Conservation (phyloP, 2,113 vertebrate genomes). For the Stegastes partitus region DNA sequence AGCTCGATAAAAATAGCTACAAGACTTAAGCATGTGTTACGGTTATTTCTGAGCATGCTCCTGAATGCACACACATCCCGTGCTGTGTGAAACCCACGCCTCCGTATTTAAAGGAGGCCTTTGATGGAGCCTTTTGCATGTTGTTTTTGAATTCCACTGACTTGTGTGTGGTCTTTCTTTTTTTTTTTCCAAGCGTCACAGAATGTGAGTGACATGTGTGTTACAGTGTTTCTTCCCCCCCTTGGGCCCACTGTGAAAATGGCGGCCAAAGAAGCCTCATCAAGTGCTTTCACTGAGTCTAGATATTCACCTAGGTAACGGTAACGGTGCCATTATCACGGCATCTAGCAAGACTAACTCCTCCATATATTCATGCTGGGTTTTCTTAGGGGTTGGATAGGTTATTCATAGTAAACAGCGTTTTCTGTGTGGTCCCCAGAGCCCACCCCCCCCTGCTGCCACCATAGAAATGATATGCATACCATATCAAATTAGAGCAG, state of each 20-base stretch:
- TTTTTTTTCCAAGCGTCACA: conserved; percentile 17
- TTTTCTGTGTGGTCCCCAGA: conserved; percentile 41
- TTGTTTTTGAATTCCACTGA: conserved; percentile 25
- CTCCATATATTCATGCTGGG: conserved; percentile 16
- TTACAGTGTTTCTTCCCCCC: conserved; percentile 1
- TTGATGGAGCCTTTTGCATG: conserved; percentile 9
- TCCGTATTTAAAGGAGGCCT: conserved; percentile 1
- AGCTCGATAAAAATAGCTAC: too few relatives aligned
- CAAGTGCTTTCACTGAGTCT: conserved; percentile 20
- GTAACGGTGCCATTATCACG: conserved; percentile 20
- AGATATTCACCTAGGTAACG: conserved; percentile 48
- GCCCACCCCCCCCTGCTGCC: conserved; percentile 25
- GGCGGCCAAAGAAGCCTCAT: conserved; percentile 12
- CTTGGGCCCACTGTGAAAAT: conserved; percentile 36
- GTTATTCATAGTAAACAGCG: conserved; percentile 43
- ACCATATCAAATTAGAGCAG: conserved; percentile 51
- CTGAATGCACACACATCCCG: background rate
- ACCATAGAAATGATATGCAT: conserved; percentile 40
- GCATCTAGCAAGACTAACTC: background rate
- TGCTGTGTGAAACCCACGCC: background rate
- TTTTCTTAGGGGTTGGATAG: conserved; percentile 36
- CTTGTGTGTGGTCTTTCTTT: conserved; percentile 37
- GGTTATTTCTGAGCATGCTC: too few relatives aligned
- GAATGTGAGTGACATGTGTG: conserved; percentile 31
- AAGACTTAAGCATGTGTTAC: too few relatives aligned